Conservation (phyloP, 2,888 invertebrate species). For the Lasioglossum malachurum region DNA sequence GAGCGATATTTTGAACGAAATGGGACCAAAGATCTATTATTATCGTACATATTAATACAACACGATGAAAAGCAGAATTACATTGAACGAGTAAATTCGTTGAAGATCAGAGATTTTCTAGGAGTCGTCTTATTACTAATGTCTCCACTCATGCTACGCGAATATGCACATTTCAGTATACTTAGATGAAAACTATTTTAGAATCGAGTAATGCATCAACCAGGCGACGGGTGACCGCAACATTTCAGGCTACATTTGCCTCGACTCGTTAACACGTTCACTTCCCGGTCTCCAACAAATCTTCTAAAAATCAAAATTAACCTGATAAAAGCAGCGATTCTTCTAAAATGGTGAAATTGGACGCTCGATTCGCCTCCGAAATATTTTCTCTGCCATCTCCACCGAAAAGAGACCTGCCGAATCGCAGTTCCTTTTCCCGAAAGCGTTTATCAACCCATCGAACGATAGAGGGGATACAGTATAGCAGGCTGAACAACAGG, state of each 20-base stretch:
- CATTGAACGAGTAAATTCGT: not conserved
- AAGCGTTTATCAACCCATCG: not conserved
- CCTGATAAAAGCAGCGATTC: too few species aligned
- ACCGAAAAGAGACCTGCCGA: not conserved
- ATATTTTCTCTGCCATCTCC: too few species aligned
- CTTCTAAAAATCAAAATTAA: not conserved
- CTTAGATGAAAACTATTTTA: constrained; percentile 13
- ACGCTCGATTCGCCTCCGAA: too few species aligned
- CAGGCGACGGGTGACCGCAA: not conserved
- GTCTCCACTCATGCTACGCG: not conserved
- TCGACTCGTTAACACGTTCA: not conserved
- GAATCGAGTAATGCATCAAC: not conserved
- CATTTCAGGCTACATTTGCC: not conserved
- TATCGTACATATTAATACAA: not conserved
- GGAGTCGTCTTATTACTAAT: not conserved
- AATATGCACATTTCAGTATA: not conserved
- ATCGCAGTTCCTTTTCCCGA: not conserved
- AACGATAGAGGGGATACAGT: not conserved
- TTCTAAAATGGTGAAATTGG: not conserved
- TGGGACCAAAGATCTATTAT: not conserved
- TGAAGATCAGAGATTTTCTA: not conserved
- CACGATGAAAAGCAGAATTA: not conserved
- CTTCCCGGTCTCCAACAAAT: not conserved
- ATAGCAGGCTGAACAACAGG: not conserved
- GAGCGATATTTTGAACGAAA: not conserved